phyloP scores from a whole-genome alignment of 2,113 vertebrate genomes.

The Mus pahari region DNA sequence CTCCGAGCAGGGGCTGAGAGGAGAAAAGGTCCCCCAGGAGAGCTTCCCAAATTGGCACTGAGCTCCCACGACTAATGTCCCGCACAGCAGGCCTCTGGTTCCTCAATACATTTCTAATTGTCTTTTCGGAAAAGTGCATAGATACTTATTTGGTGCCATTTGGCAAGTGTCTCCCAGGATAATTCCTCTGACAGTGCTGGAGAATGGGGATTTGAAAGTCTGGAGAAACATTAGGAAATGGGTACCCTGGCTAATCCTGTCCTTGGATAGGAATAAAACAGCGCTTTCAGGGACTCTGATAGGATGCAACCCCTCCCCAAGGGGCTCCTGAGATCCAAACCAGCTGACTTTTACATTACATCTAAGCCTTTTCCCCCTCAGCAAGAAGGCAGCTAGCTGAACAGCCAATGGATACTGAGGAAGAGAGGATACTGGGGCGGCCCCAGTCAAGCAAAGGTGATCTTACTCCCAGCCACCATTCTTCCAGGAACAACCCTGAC shows the following conservation, averaged over 20 bases:
- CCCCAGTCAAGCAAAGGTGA: background rate
- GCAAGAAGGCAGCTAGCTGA: background rate
- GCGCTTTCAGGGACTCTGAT: background rate
- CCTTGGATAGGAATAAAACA: conserved; percentile 60
- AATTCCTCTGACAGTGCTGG: conserved; percentile 70
- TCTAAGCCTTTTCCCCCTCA: background rate
- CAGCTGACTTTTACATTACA: background rate
- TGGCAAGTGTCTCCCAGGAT: conserved; percentile 66
- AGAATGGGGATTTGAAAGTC: conserved; percentile 61
- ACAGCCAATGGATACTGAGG: background rate
- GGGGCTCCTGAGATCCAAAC: background rate
- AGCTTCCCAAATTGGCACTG: conserved; percentile 65
- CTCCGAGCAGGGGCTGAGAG: conserved; percentile 9
- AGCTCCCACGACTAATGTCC: conserved; percentile 32
- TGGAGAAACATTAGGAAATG: conserved; percentile 60
- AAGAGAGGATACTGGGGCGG: background rate
- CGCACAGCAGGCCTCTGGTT: conserved; percentile 76
- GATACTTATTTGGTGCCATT: conserved; percentile 70
- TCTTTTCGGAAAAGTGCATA: conserved; percentile 72
- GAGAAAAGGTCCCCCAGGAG: conserved; percentile 28
- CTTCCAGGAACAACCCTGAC: background rate
- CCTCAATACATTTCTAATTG: conserved; percentile 78
- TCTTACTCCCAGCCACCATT: background rate
- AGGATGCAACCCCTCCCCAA: background rate
- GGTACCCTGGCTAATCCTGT: background rate